A percentile compares a stretch with the other conserved stretches of the same genome.
phyloP scores from a whole-genome alignment of 2,888 invertebrate species.

The Lochmaea crataegi region DNA sequence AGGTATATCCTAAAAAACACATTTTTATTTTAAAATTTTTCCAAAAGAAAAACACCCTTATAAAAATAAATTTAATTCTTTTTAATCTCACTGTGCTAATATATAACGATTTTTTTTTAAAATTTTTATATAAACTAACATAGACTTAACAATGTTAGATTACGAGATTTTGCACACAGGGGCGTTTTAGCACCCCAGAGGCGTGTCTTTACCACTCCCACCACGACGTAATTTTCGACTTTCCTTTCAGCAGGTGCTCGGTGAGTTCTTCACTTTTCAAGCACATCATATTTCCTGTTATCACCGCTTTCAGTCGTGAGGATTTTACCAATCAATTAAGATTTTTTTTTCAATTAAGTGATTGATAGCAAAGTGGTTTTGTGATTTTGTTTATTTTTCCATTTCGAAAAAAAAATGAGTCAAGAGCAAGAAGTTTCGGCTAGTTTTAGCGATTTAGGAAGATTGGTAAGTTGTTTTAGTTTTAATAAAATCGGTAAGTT shows the following conservation, averaged over 20 bases:
- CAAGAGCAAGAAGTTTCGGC: slow-evolving; percentile 64
- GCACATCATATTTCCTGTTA: slow-evolving; percentile 58
- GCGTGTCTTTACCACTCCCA: slow-evolving; percentile 58
- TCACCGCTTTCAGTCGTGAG: slow-evolving; percentile 46
- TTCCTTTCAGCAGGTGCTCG: slow-evolving; percentile 55
- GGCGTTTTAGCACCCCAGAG: slow-evolving; percentile 57
- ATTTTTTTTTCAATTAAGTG: slow-evolving; percentile 18
- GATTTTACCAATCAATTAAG: slow-evolving; percentile 39
- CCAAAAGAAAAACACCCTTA: too few relatives aligned
- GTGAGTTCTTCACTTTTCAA: slow-evolving; percentile 54
- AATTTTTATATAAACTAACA: not conserved
- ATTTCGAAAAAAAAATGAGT: slow-evolving; percentile 56
- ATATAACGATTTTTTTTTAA: not conserved
- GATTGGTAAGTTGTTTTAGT: slow-evolving; percentile 60
- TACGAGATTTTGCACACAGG: slow-evolving; percentile 47
- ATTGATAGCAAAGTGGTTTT: slow-evolving; percentile 29
- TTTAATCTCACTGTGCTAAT: too few relatives aligned
- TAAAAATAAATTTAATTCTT: too few relatives aligned
- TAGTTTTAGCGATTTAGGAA: slow-evolving; percentile 59
- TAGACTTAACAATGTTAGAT: slow-evolving; percentile 17
- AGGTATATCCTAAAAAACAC: too few relatives aligned
- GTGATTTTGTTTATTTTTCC: slow-evolving; percentile 39
- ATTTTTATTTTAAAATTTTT: too few relatives aligned
- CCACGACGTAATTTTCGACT: slow-evolving; percentile 55
- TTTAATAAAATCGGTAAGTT: not conserved